Base-by-base conservation (phyloP, 1,140 invertebrate species). In the Coelopa frigida region DNA sequence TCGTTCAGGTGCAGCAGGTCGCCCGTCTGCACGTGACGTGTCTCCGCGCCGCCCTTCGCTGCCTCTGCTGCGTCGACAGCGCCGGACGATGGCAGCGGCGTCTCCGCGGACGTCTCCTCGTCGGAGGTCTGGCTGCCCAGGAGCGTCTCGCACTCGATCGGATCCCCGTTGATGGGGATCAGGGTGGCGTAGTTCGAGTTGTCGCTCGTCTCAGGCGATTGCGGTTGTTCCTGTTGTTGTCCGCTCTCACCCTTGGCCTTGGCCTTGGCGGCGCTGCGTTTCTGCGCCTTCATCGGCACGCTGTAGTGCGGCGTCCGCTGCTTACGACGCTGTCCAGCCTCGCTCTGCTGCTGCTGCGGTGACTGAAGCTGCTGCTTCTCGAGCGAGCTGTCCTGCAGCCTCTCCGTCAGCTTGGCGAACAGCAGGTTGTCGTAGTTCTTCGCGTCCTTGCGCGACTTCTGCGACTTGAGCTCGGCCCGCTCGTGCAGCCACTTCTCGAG, bases 371-470 rank as follows among this genome's bases (percentile, higher is more conserved):
- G 20, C 3, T 37, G 3, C 0, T 5, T 15, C 15, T 32, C 38
- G 20, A 44, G 29, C 5, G 38, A 20, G 8, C 26, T 63, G 38
- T 63, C 57, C 53, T 67, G 63, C 36, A 67, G 40, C 42, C 67
- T 64, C 18, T 67, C 64, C 31, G 54, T 65, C 21, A 68, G 44
- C 51, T 64, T 68, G 38, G 62, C 62, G 46, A 64, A 67, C 38
- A 68, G 54, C 24, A 68, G 51, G 48, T 68, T 68, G 29, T 66
- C 65, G 32, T 61, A 61, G 49, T 66, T 62, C 38, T 62, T 68
- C 29, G 55, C 56, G 14, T 64, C 62, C 44, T 64, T 61, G 52
- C 53, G 55, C 41, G 53, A 41, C 4, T 58, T 54, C 24, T 40
- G 32, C 14, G 18, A 12, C 3, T 31, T n/a, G n/a, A n/a, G 17